phyloP scores from a whole-genome alignment of 1,140 invertebrate species.

The Cydia fagiglandana region DNA sequence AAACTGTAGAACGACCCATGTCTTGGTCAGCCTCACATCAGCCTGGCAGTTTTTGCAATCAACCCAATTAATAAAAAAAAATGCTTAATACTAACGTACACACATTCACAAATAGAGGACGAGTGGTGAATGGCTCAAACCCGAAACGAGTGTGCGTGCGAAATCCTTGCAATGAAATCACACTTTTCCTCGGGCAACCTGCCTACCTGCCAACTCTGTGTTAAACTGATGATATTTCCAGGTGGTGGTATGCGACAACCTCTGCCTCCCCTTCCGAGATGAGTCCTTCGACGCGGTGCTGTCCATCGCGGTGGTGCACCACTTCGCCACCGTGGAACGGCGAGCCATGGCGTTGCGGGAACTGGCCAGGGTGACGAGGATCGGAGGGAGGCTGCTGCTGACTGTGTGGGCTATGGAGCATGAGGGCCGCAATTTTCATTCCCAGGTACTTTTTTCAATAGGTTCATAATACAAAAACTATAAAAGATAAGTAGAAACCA shows the following conservation, averaged over 20 bases:
- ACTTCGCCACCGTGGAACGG: conserved; percentile 94
- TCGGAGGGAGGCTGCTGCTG: conserved; percentile 95
- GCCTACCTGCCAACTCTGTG: too few relatives aligned
- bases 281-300: conserved; percentile 96
- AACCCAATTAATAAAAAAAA: too few relatives aligned
- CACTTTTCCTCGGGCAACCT: too few relatives aligned
- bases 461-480: too few relatives aligned
- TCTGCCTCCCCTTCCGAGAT: conserved; percentile 93
- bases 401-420: conserved; percentile 99
- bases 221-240: conserved; percentile 56
- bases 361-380: conserved; percentile 91
- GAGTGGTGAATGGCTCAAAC: too few relatives aligned
- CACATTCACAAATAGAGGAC: too few relatives aligned
- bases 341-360: conserved; percentile 92
- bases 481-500: too few relatives aligned
- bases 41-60: too few relatives aligned
- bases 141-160: too few relatives aligned
- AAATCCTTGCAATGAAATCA: background rate
- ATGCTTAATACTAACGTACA: too few relatives aligned
- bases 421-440: conserved; percentile 87
- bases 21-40: too few relatives aligned
- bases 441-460: conserved; percentile 79
- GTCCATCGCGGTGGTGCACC: conserved; percentile 96
- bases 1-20: too few relatives aligned
- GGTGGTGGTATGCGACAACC: conserved; percentile 93